These are phyloP conservation scores for Malacoctenus gilli DNA, from an alignment of 2,797 vertebrate genomes.

Conservation along the genomic window DNA sequence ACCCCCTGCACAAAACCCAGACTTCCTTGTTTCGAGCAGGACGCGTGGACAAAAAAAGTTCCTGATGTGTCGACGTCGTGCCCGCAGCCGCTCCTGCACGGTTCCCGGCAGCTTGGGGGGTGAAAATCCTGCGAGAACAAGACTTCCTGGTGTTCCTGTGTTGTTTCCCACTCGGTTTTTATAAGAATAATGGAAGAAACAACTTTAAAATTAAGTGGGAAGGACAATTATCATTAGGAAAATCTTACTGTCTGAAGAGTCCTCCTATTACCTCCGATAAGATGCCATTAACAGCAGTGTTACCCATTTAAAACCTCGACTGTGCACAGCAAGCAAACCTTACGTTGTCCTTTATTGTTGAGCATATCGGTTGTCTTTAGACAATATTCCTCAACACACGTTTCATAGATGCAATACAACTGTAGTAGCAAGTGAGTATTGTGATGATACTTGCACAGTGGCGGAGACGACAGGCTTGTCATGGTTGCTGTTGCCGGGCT, in stretches of 20 bases:
- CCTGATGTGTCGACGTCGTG: constrained; percentile 32
- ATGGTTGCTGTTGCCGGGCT: constrained; percentile 4
- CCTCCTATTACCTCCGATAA: constrained; percentile 14
- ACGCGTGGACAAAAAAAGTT: constrained; percentile 42
- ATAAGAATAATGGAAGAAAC: constrained; percentile 9
- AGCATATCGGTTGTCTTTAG: background rate
- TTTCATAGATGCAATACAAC: no score
- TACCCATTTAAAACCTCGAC: constrained; percentile 20
- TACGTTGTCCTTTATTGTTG: constrained; percentile 14
- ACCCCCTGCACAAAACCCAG: constrained; percentile 27
- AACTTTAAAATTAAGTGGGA: constrained; percentile 27
- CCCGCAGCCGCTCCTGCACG: constrained; percentile 37
- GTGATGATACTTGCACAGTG: constrained; percentile 3
- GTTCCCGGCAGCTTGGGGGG: no score
- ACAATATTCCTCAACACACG: background rate
- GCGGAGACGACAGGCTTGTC: background rate
- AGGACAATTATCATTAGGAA: constrained; percentile 3
- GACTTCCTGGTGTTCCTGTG: constrained; percentile 50
- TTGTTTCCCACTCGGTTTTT: constrained; percentile 29
- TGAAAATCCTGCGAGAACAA: constrained; percentile 30
- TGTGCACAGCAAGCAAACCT: constrained; percentile 20
- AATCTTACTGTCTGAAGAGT: constrained; percentile 7
- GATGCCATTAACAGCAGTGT: constrained; percentile 32
- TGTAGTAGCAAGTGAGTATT: background rate
- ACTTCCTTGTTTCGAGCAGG: constrained; percentile 37